A percentile compares a stretch with the other conserved stretches of the same genome.
These are phyloP conservation scores for Asteroscopus sphinx DNA, from an alignment of 2,888 invertebrate genomes.

Conservation along the genomic window DNA sequence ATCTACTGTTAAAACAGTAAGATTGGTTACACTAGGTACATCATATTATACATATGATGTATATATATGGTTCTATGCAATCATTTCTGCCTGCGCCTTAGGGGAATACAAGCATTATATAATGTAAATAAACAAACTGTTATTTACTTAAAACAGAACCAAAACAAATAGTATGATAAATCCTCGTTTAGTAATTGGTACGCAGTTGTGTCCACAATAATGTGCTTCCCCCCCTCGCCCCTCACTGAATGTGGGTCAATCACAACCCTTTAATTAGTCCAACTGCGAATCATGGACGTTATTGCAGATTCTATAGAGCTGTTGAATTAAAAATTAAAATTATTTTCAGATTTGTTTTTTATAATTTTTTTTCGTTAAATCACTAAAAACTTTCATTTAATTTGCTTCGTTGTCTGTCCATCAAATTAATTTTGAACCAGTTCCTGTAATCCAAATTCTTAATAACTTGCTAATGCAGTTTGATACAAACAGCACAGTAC, in stretches of 20 bases:
- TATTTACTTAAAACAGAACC: background rate
- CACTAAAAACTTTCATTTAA: background rate
- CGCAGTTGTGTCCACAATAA: constrained; percentile 32
- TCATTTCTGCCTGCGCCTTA: too few relatives aligned
- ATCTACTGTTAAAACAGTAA: too few relatives aligned
- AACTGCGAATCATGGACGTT: constrained; percentile 22
- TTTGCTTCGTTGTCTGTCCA: too few relatives aligned
- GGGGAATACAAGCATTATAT: too few relatives aligned
- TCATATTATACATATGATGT: too few relatives aligned
- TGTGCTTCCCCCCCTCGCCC: background rate
- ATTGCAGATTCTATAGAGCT: constrained; percentile 9
- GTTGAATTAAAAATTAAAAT: constrained; percentile 15
- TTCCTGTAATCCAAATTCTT: too few relatives aligned
- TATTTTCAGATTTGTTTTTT: background rate
- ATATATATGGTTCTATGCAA: too few relatives aligned
- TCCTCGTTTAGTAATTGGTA: constrained; percentile 21
- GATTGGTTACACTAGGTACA: too few relatives aligned
- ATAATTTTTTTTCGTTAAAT: background rate
- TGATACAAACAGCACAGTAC: too few relatives aligned
- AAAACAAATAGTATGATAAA: constrained; percentile 12
- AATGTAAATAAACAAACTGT: background rate
- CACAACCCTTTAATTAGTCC: constrained; percentile 42
- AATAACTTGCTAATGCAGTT: too few relatives aligned
- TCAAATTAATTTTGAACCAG: too few relatives aligned
- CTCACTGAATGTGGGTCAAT: constrained; percentile 49